These are phyloP conservation scores for Aulostomus chinensis DNA, from an alignment of 2,797 vertebrate genomes.

Conservation along the genomic window DNA sequence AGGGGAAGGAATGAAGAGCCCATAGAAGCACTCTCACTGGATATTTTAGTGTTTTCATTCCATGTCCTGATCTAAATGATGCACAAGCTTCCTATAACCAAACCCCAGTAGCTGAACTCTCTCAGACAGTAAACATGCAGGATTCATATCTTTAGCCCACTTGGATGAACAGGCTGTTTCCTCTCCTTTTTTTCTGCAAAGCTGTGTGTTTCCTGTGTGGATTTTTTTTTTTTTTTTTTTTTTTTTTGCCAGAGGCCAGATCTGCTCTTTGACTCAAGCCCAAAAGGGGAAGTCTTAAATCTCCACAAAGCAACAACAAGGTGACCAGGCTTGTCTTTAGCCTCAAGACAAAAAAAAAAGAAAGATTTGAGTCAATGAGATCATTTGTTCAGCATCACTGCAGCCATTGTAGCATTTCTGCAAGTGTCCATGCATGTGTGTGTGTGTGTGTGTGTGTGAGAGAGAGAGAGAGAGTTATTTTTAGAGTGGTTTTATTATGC, in stretches of 20 bases:
- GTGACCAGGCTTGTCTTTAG: constrained; percentile 40
- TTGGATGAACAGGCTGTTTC: constrained; percentile 30
- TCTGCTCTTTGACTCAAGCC: constrained; percentile 63
- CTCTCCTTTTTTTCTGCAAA: constrained; percentile 33
- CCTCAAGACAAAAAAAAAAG: constrained; percentile 23
- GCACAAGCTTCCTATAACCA: constrained; percentile 3
- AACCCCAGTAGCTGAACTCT: constrained; percentile 16
- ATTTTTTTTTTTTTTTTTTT: no score
- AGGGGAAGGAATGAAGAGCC: no score
- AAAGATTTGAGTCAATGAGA: constrained; percentile 46
- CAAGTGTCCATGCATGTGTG: constrained; percentile 45
- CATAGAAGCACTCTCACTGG: no score
- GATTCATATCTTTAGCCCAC: constrained; percentile 41
- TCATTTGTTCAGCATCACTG: constrained; percentile 65
- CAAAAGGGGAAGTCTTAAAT: constrained; percentile 73
- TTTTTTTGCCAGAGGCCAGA: constrained; percentile 51
- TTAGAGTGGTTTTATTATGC: constrained; percentile 45
- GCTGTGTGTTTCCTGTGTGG: constrained; percentile 39
- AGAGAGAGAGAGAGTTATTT: constrained; percentile 42
- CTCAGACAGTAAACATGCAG: constrained; percentile 37
- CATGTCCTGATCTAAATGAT: no score
- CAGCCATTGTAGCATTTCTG: constrained; percentile 51
- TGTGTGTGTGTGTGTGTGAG: constrained; percentile 13
- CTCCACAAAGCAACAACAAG: constrained; percentile 46
- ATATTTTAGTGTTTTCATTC: no score